Evolutionary conservation across 23 tunicate species (phyloP).

Genomic region (Trididemnum clinides): DNA sequence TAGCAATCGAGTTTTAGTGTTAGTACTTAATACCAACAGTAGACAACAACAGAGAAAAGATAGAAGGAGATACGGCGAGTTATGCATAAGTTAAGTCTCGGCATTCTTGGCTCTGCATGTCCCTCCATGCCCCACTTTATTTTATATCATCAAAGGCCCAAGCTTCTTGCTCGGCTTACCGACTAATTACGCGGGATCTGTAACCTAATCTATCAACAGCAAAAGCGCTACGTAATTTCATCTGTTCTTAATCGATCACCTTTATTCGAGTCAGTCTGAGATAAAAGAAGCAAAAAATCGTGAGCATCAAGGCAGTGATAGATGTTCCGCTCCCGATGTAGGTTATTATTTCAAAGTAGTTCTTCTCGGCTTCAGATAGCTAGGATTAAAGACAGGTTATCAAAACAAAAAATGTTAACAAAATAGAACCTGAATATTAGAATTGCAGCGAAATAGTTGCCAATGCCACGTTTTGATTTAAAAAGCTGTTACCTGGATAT

Average conservation of each 20-base stretch:
- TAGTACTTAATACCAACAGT: too few relatives aligned
- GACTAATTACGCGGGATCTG: background rate
- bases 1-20: too few relatives aligned
- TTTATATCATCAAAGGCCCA: too few relatives aligned
- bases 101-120: too few relatives aligned
- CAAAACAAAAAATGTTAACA: background rate
- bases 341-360: constrained; percentile 68
- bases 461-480: background rate
- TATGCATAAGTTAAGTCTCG: too few relatives aligned
- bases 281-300: constrained; percentile 61
- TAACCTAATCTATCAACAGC: too few relatives aligned
- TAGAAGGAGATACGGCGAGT: too few relatives aligned
- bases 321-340: constrained; percentile 92
- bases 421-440: background rate
- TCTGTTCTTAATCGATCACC: constrained; percentile 27
- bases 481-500: constrained; percentile 46
- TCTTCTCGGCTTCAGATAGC: constrained; percentile 53
- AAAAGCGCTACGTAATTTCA: background rate
- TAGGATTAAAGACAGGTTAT: background rate
- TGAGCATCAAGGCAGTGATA: constrained; percentile 75
- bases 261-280: constrained; percentile 52
- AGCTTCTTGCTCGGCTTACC: too few relatives aligned
- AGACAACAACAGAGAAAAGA: too few relatives aligned
- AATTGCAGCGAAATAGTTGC: background rate
- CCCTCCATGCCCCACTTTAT: too few relatives aligned